Evolutionary conservation across 2,888 invertebrate species (phyloP).

Genomic region (Baronia brevicornis): DNA sequence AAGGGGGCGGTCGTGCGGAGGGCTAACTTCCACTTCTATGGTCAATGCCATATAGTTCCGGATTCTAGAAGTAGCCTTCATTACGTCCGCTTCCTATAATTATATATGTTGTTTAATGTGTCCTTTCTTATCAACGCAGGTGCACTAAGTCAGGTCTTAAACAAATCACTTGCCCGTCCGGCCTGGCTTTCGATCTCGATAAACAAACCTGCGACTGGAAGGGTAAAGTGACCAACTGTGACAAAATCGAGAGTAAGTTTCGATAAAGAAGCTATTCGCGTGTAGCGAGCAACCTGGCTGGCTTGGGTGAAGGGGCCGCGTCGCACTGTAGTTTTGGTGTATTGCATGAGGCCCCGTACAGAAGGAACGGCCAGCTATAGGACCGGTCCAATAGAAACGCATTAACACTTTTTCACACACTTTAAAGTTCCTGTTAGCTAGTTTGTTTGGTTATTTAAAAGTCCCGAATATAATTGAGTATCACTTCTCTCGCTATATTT

Average conservation of each 20-base stretch:
- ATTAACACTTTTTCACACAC: conserved; percentile 39
- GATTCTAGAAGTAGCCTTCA: conserved; percentile 47
- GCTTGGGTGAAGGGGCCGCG: conserved; percentile 73
- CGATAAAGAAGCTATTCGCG: conserved; percentile 65
- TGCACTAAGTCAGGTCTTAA: conserved; percentile 96
- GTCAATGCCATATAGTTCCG: conserved; percentile 29
- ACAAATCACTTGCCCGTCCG: conserved; percentile 97
- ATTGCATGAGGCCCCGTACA: conserved; percentile 68
- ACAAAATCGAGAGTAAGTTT: conserved; percentile 96
- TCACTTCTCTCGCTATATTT: conserved; percentile 1
- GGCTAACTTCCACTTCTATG: conserved; percentile 51
- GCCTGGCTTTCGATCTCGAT: conserved; percentile 97
- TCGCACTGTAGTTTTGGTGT: conserved; percentile 69
- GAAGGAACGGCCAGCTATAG: conserved; percentile 39
- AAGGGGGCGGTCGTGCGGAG: conserved; percentile 64
- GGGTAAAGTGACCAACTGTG: conserved; percentile 97
- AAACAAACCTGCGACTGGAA: conserved; percentile 99
- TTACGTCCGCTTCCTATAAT: conserved; percentile 57
- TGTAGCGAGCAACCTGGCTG: conserved; percentile 65
- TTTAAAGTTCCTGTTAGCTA: too few species aligned
- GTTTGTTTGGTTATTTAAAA: too few species aligned
- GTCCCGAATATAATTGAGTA: neutral
- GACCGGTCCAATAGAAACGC: conserved; percentile 42
- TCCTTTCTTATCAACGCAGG: conserved; percentile 80
- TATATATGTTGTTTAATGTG: conserved; percentile 55